Base-by-base conservation (phyloP, 2,888 invertebrate genomes). In the Homarus gammarus region DNA sequence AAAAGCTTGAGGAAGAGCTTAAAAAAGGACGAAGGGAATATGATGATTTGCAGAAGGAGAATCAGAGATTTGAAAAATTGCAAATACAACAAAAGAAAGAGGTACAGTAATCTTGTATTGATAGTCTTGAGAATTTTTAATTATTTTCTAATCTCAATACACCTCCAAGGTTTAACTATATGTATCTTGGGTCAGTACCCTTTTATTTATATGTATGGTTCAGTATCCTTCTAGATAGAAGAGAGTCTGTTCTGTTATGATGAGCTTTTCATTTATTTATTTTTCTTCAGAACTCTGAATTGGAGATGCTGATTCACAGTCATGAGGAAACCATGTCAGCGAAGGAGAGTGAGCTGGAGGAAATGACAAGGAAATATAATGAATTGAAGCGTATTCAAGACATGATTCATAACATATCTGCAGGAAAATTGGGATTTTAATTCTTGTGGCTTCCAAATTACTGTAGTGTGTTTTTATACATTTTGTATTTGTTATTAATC, bases 401-500 rank as follows among this genome's bases (percentile, higher is more conserved):
- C 75, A 87, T 92, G 89, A 92, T 92, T 31, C 91, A 92, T 61
- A 90, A 91, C 79, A 92, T 92, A 18, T 91, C 91, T 33, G 68
- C 91, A 22, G 89, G 89, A 18, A 89, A 85, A 72, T 40, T 75
- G 44, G 22, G 33, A 18, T 12, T 68, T 10, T 83, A 49, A 72
- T 64, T 22, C n/a, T n/a, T n/a, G n/a, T n/a, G n/a, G n/a, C n/a
- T n/a, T n/a, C n/a, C n/a, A n/a, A n/a, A n/a, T n/a, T n/a, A n/a
- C n/a, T n/a, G n/a, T n/a, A n/a, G n/a, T n/a, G n/a, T n/a, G n/a
- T n/a, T n/a, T n/a, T n/a, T n/a, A n/a, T n/a, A n/a, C n/a, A n/a
- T n/a, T n/a, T n/a, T n/a, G n/a, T n/a, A n/a, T n/a, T n/a, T n/a
- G n/a, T n/a, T n/a, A n/a, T n/a, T n/a, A n/a, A n/a, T n/a, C n/a